These are phyloP conservation scores for Penelope pileata DNA, from an alignment of 2,113 vertebrate species.

Conservation along the genomic window DNA sequence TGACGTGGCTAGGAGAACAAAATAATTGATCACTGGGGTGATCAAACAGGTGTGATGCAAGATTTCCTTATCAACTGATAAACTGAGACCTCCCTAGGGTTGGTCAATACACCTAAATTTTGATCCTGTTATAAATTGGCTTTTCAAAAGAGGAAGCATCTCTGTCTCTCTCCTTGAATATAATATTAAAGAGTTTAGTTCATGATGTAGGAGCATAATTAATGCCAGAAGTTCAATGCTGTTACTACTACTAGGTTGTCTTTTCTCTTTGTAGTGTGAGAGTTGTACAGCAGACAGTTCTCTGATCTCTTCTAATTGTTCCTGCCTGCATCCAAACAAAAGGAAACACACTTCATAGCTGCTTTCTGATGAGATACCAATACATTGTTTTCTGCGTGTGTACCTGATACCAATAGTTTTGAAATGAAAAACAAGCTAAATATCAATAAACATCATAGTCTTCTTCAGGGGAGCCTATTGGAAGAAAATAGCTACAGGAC, in stretches of 20 bases:
- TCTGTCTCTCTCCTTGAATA: neutral
- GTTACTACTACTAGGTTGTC: neutral
- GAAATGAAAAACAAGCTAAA: neutral
- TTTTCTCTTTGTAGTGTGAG: slow-evolving; percentile 24
- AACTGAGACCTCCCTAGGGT: neutral
- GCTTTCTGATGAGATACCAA: neutral
- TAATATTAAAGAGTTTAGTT: neutral
- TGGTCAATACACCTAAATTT: neutral
- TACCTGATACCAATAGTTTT: neutral
- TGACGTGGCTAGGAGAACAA: neutral
- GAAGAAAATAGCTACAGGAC: neutral
- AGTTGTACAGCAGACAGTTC: neutral
- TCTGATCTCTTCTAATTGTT: neutral
- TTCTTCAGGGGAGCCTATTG: neutral
- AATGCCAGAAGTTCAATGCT: neutral
- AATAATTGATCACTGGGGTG: neutral
- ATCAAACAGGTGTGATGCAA: neutral
- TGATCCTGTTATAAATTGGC: neutral
- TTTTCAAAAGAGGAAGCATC: neutral
- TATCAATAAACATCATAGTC: neutral
- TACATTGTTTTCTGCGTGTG: neutral
- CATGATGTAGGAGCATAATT: neutral
- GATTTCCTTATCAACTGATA: neutral
- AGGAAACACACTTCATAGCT: neutral
- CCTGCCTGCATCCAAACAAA: slow-evolving; percentile 11